Evolutionary conservation across 1,140 invertebrate genomes (phyloP).

Genomic region (Alviniconcha marisindica): DNA sequence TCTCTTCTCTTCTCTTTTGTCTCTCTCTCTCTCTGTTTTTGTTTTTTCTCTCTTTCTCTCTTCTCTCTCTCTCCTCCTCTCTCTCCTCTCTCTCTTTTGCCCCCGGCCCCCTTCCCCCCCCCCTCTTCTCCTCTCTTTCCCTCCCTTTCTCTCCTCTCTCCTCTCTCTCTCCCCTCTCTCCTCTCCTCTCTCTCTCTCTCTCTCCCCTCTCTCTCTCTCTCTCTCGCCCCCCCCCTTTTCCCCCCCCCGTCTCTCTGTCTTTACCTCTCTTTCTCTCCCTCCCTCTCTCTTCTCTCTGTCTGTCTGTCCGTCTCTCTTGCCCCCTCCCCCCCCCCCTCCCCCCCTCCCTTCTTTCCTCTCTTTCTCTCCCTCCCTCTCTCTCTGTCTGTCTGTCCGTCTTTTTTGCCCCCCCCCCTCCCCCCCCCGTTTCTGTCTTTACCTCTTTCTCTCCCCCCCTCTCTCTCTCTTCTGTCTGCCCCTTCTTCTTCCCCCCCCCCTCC

Average conservation of each 20-base stretch:
- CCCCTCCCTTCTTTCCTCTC: no score
- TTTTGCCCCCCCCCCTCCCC: no score
- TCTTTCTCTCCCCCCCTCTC: no score
- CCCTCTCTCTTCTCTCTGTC: not conserved
- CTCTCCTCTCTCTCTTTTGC: not conserved
- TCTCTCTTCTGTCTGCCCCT: no score
- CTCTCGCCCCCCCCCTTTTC: not conserved
- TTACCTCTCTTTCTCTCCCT: not conserved
- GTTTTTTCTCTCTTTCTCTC: not conserved
- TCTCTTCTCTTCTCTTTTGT: not conserved
- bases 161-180: not conserved
- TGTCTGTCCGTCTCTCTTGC: no score
- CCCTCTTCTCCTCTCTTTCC: not conserved
- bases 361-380: not conserved
- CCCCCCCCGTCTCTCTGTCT: slow-evolving; percentile 20
- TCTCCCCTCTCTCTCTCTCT: not conserved
- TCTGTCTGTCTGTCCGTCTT: no score
- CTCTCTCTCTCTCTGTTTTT: not conserved
- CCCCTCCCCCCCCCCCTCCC: no score
- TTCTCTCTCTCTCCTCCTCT: not conserved
- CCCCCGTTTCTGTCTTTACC: no score
- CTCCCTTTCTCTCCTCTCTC: not conserved
- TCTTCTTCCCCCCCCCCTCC: no score
- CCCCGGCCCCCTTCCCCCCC: not conserved
- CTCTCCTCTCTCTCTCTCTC: not conserved